Evolutionary conservation across 2,113 vertebrate species (phyloP).

Genomic region (Gasterosteus nipponicus): DNA sequence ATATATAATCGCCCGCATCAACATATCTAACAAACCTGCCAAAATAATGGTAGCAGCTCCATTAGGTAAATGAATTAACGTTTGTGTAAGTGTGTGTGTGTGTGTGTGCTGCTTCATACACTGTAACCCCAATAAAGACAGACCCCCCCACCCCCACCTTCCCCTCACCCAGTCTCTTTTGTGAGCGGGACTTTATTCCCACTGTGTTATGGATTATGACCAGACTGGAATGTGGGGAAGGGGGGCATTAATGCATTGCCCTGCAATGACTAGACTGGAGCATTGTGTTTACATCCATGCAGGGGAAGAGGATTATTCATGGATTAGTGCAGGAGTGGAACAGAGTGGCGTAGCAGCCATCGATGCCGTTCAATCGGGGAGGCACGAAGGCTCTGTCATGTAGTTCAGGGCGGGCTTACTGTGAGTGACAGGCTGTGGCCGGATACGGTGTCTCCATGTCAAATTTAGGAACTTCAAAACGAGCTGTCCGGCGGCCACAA

Average conservation of each 20-base stretch:
- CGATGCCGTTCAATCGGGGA: not conserved
- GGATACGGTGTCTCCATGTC: not conserved
- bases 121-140: not conserved
- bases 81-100: conserved; percentile 2
- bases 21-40: conserved; percentile 20
- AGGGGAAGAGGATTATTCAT: conserved; percentile 66
- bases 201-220: conserved; percentile 64
- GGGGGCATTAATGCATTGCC: conserved; percentile 52
- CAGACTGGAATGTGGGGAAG: conserved; percentile 51
- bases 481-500: too few relatives aligned
- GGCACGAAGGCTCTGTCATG: not conserved
- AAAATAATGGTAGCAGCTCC: conserved; percentile 8
- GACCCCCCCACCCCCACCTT: conserved; percentile 13
- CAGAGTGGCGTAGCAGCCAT: conserved; percentile 22
- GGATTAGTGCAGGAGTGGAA: conserved; percentile 55
- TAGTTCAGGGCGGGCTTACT: not conserved
- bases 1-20: conserved; percentile 17
- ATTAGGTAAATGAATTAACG: not conserved
- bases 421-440: not conserved
- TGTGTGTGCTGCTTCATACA: not conserved
- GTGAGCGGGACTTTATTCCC: conserved; percentile 46
- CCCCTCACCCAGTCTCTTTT: conserved; percentile 36
- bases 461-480: not conserved
- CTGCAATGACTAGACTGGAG: conserved; percentile 45
- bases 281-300: conserved; percentile 70